phyloP scores from a whole-genome alignment of 2,797 vertebrate species.

The Tachyglossus aculeatus region DNA sequence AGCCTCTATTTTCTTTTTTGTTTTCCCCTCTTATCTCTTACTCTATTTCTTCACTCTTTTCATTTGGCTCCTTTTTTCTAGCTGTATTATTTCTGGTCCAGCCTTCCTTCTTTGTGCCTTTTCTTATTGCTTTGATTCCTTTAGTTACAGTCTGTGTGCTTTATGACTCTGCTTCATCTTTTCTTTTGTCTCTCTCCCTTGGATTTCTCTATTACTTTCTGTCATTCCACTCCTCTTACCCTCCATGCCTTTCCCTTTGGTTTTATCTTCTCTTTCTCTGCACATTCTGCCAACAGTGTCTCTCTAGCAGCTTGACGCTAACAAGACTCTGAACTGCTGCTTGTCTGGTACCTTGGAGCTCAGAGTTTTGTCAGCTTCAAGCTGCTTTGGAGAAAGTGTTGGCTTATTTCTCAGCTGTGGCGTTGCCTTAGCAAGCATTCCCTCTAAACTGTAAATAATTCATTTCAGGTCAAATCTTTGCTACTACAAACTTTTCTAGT shows the following conservation, averaged over 20 bases:
- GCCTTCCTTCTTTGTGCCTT: background rate
- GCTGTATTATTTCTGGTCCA: background rate
- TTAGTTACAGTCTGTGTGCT: background rate
- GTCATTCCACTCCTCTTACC: background rate
- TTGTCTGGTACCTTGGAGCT: conserved; percentile 42
- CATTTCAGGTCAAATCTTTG: conserved; percentile 43
- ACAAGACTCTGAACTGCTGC: conserved; percentile 27
- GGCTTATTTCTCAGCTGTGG: conserved; percentile 56
- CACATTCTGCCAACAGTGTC: background rate
- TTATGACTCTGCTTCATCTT: background rate
- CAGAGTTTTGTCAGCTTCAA: conserved; percentile 53
- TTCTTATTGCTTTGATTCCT: background rate
- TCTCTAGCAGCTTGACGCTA: conserved; percentile 40
- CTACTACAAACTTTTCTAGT: conserved; percentile 52
- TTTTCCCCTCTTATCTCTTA: background rate
- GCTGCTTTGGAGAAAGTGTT: conserved; percentile 56
- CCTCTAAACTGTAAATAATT: conserved; percentile 60
- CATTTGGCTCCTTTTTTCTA: background rate
- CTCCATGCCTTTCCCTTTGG: conserved; percentile 12
- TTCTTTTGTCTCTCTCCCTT: background rate
- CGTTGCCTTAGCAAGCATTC: conserved; percentile 54
- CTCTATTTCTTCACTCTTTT: background rate
- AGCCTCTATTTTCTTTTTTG: background rate
- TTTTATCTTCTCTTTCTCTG: conserved; percentile 3
- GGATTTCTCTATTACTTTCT: background rate